Base-by-base conservation (phyloP, 2,888 invertebrate genomes). In the Oasisia sp. region DNA sequence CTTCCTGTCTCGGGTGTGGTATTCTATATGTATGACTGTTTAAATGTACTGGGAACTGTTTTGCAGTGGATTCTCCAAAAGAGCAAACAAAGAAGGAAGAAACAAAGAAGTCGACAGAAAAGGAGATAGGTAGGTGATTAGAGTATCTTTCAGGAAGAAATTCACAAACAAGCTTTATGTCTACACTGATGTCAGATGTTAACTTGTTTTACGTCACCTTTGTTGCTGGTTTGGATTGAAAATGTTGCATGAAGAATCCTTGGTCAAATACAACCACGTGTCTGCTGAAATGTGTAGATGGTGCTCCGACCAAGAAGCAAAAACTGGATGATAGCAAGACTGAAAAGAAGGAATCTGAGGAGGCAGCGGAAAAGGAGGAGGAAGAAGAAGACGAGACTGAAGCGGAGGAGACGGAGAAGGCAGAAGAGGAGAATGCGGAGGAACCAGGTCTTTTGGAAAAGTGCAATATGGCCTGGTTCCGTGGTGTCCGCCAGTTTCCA, bases 381-480 rank as follows among this genome's bases (percentile, higher is more conserved):
- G 74, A 74, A 27, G 74, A 74, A 27, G 74, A 74, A 19, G 27
- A 19, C 7, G 74, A 74, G 27, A 11, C 50, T 50, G 50, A 50
- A 14, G 50, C 14, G 50, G 74, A n/a, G 27, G 74, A 74, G 74
- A 74, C 74, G 27, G 27, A 74, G n/a, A 7, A 14, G 27, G 74
- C n/a, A 7, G 74, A 74, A 74, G 74, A 74, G 27, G 74, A 74
- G n/a, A n/a, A 27, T 19, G 74, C n/a, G 14, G 74, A 27, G 74
- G 74, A 74, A 27, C 74, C 27, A 74, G 74, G 74, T 74, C 74
- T 74, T 74, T 74, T 74, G 74, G 74, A 74, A 27, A 74, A 74
- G 74, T 74, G 74, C 74, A 74, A 74, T 74, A 74, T 74, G 74
- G 19, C 74, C 74, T 74, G 74, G 74, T 74, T 74, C 74, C 74